phyloP scores from a whole-genome alignment of 2,797 vertebrate genomes.

The Hydrophis major region DNA sequence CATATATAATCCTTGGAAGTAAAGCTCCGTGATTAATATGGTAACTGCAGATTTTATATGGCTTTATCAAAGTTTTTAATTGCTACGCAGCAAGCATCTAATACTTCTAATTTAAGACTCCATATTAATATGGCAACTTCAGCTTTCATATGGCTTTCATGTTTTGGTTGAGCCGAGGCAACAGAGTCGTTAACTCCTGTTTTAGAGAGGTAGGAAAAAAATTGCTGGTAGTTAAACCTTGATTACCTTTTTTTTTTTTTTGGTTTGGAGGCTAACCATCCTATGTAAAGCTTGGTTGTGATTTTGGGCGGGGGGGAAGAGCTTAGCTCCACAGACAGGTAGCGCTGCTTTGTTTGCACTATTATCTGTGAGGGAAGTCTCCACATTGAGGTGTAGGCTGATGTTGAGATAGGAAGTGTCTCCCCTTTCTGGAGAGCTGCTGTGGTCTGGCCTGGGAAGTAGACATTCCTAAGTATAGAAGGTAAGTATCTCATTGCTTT shows the following conservation, averaged over 20 bases:
- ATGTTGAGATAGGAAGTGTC: constrained; percentile 42
- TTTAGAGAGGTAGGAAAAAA: neutral
- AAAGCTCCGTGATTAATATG: neutral
- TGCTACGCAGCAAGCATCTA: neutral
- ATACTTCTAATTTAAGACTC: no score
- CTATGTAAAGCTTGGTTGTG: neutral
- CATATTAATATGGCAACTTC: neutral
- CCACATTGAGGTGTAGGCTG: constrained; percentile 4
- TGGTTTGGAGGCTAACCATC: neutral
- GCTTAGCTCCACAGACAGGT: neutral
- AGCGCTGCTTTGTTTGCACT: neutral
- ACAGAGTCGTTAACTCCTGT: neutral
- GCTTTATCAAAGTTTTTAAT: neutral
- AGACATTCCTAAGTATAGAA: constrained; percentile 15
- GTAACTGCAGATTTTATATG: neutral
- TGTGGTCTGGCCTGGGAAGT: constrained; percentile 21
- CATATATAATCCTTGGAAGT: no score
- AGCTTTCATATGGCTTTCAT: neutral
- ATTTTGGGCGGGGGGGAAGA: neutral
- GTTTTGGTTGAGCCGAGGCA: neutral
- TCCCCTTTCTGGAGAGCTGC: neutral
- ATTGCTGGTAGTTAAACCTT: neutral
- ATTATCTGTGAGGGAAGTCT: neutral
- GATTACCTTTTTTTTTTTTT: neutral
- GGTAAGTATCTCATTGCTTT: constrained; percentile 64